These are phyloP conservation scores for Istiophorus platypterus DNA, from an alignment of 2,113 vertebrate genomes.

Conservation along the genomic window DNA sequence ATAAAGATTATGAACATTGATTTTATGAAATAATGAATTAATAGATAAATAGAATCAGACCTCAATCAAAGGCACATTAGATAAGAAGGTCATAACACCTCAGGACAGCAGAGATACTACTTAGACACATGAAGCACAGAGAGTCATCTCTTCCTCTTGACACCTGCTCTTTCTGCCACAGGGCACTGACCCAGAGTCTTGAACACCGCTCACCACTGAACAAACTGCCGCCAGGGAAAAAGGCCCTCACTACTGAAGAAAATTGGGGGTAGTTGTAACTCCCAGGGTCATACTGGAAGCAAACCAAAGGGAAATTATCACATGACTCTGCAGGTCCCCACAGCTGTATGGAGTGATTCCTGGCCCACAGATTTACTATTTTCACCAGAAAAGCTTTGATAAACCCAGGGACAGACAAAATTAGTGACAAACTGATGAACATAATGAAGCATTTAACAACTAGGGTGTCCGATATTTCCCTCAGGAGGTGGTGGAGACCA, in stretches of 20 bases:
- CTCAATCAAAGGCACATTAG: constrained; percentile 25
- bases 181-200: constrained; percentile 60
- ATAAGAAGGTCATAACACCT: constrained; percentile 45
- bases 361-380: neutral
- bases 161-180: constrained; percentile 58
- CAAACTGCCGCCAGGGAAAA: constrained; percentile 54
- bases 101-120: constrained; percentile 50
- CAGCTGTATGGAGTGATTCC: neutral
- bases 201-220: constrained; percentile 51
- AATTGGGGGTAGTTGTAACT: constrained; percentile 27
- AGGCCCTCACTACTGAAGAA: constrained; percentile 29
- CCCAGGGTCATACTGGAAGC: constrained; percentile 9
- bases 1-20: neutral
- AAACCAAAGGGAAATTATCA: constrained; percentile 10
- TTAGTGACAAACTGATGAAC: neutral
- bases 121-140: constrained; percentile 52
- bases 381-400: neutral
- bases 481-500: neutral
- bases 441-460: neutral
- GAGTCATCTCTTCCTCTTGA: constrained; percentile 45
- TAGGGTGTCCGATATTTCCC: neutral
- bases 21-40: constrained; percentile 39
- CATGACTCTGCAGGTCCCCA: neutral
- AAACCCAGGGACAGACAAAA: neutral
- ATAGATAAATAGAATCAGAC: constrained; percentile 18